Conservation (phyloP, 37 sponge, comb jelly and placozoan genomes). For the Dysidea cf. avara region DNA sequence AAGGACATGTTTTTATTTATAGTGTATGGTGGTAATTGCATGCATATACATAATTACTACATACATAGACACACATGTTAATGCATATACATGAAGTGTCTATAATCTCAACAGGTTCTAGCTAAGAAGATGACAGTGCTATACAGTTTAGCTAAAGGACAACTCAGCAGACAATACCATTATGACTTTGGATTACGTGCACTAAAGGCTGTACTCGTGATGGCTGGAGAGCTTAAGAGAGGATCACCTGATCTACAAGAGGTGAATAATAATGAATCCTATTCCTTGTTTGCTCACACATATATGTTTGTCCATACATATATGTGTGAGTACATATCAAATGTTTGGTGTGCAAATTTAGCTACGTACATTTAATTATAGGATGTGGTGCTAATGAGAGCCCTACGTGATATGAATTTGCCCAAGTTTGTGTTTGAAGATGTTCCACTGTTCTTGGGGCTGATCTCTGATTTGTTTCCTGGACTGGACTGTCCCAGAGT, state of each 20-base stretch:
- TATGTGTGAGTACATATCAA: neutral
- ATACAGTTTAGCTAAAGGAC: conserved; percentile 94
- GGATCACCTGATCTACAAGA: conserved; percentile 94
- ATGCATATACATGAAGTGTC: neutral
- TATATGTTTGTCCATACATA: neutral
- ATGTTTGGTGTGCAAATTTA: no score
- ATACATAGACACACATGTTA: conserved; percentile 1
- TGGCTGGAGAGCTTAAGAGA: conserved; percentile 99
- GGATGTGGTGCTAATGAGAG: conserved; percentile 98
- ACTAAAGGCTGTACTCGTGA: conserved; percentile 98
- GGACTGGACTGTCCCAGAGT: conserved; percentile 99
- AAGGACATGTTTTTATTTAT: no score
- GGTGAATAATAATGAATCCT: no score
- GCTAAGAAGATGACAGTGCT: conserved; percentile 99
- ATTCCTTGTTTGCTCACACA: no score
- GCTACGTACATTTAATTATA: conserved; percentile 26
- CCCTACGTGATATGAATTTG: conserved; percentile 99
- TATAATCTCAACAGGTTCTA: conserved; percentile 50
- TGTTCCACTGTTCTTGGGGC: conserved; percentile 96
- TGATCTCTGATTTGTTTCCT: conserved; percentile 98
- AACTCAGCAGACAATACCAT: conserved; percentile 96
- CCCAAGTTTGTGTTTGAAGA: conserved; percentile 99
- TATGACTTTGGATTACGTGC: conserved; percentile 99
- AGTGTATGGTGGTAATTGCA: neutral
- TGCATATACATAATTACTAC: neutral